These are phyloP conservation scores for Hirtodrosophila histrioides DNA, from an alignment of 2,888 invertebrate species.

Conservation along the genomic window DNA sequence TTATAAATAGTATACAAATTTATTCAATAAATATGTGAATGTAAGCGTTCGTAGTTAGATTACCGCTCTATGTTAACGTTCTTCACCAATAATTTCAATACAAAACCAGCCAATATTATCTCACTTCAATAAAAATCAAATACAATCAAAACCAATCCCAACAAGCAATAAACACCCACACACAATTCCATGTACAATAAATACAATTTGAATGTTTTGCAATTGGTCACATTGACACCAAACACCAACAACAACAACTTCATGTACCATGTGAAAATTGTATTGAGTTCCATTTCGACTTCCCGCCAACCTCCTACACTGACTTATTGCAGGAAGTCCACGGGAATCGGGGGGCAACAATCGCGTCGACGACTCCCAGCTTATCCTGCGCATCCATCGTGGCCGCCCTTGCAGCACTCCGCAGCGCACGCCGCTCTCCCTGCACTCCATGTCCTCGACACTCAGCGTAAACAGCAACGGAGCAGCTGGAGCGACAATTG, in stretches of 20 bases:
- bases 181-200: slow-evolving; percentile 55
- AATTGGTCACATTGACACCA: slow-evolving; percentile 30
- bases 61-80: slow-evolving; percentile 38
- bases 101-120: slow-evolving; percentile 8
- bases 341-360: slow-evolving; percentile 86
- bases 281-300: slow-evolving; percentile 52
- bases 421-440: slow-evolving; percentile 86
- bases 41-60: slow-evolving; percentile 66
- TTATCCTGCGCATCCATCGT: slow-evolving; percentile 95
- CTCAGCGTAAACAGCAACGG: slow-evolving; percentile 86
- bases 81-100: slow-evolving; percentile 15
- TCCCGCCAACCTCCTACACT: slow-evolving; percentile 48
- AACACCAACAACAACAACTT: slow-evolving; percentile 30
- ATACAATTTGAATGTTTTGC: slow-evolving; percentile 58
- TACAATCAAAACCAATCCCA: slow-evolving; percentile 10
- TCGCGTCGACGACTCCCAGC: slow-evolving; percentile 93
- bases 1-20: slow-evolving; percentile 11
- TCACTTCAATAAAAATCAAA: slow-evolving; percentile 31
- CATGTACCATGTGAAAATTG: slow-evolving; percentile 35
- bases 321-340: slow-evolving; percentile 87
- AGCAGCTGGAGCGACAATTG: slow-evolving; percentile 43
- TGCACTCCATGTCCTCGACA: slow-evolving; percentile 87
- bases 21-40: slow-evolving; percentile 46
- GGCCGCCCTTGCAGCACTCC: slow-evolving; percentile 87
- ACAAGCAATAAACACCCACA: slow-evolving; percentile 31